These are phyloP conservation scores for Morelia viridis DNA, from an alignment of 2,797 vertebrate genomes.

Conservation along the genomic window DNA sequence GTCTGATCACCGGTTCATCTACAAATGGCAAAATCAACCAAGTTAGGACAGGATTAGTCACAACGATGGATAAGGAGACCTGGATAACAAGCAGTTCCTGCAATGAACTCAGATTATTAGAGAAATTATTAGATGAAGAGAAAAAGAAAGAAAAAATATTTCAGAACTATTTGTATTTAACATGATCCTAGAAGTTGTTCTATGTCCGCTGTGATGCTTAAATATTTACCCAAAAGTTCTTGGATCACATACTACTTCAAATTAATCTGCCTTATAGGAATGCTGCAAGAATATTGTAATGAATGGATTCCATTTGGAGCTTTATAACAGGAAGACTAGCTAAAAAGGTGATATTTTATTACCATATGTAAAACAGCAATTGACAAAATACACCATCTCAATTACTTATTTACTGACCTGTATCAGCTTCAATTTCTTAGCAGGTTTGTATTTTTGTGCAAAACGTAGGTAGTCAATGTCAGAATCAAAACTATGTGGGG, in stretches of 20 bases:
- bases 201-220: not conserved
- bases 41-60: not conserved
- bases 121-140: not conserved
- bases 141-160: not conserved
- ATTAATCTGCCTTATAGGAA: not conserved
- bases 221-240: not conserved
- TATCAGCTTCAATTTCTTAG: too few relatives aligned
- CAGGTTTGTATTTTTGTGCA: too few relatives aligned
- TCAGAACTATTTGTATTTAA: not conserved
- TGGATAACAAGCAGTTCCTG: not conserved
- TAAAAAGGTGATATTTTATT: too few relatives aligned
- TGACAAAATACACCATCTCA: too few relatives aligned
- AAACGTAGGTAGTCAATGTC: not conserved
- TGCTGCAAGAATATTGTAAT: not conserved
- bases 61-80: too few relatives aligned
- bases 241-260: too few relatives aligned
- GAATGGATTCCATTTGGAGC: not conserved
- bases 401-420: too few relatives aligned
- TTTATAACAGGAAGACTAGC: too few relatives aligned
- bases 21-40: not conserved
- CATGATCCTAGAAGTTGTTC: not conserved
- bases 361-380: too few relatives aligned
- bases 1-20: not conserved
- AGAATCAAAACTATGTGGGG: not conserved
- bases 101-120: not conserved